These are phyloP conservation scores for Dipodomys merriami DNA, from an alignment of 2,113 vertebrate species.

Conservation along the genomic window DNA sequence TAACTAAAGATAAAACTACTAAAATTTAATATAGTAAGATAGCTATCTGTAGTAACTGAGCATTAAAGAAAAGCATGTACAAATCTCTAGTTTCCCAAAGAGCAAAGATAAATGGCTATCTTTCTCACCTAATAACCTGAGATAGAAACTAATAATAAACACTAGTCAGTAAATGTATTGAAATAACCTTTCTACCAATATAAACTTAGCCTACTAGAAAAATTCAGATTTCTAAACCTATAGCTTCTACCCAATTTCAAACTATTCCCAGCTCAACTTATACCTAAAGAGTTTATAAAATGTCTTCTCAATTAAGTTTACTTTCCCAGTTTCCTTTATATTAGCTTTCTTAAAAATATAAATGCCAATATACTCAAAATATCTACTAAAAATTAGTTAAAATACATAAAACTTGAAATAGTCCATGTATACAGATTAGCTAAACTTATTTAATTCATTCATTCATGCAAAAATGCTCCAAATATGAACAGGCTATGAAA, in stretches of 20 bases:
- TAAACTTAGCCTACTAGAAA: neutral
- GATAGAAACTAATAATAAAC: neutral
- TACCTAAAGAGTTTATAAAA: neutral
- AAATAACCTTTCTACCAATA: conserved; percentile 26
- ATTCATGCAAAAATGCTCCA: neutral
- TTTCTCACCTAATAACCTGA: neutral
- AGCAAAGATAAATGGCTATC: neutral
- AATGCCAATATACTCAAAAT: neutral
- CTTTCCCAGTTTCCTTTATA: neutral
- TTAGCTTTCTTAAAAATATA: neutral
- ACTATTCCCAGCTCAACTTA: neutral
- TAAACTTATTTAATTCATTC: neutral
- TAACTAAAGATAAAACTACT: neutral
- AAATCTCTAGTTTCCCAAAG: neutral
- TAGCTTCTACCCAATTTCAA: neutral
- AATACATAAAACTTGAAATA: conserved; percentile 24
- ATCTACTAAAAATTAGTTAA: conserved; percentile 18
- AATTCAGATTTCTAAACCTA: conserved; percentile 25
- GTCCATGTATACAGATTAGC: neutral
- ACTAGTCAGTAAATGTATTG: neutral
- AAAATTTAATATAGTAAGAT: neutral
- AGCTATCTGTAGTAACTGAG: neutral
- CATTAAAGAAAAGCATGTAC: neutral
- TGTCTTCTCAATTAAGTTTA: neutral
- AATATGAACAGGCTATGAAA: neutral